Evolutionary conservation across 2,113 vertebrate genomes (phyloP).

Genomic region (Embiotoca jacksoni): DNA sequence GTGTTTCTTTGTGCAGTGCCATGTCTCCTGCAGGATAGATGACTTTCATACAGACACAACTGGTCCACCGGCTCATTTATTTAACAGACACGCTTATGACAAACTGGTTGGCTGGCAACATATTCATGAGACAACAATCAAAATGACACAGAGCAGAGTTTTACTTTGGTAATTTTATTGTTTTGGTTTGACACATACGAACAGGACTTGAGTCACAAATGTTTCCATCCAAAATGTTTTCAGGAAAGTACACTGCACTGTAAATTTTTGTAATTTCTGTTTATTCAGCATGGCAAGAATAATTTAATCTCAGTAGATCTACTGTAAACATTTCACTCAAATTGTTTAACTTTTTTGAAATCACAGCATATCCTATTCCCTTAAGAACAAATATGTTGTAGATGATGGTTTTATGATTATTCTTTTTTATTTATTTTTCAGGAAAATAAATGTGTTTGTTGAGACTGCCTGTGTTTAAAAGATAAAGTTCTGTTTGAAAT

Average conservation of each 20-base stretch:
- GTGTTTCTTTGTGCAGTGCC: slow-evolving; percentile 78
- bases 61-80: slow-evolving; percentile 68
- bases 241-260: not conserved
- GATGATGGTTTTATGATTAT: not conserved
- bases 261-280: not conserved
- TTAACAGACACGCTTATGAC: slow-evolving; percentile 75
- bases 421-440: not conserved
- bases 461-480: no score
- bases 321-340: not conserved
- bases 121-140: slow-evolving; percentile 59
- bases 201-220: slow-evolving; percentile 9
- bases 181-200: slow-evolving; percentile 24
- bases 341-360: not conserved
- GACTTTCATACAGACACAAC: slow-evolving; percentile 78
- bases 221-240: slow-evolving; percentile 19
- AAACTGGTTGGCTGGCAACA: slow-evolving; percentile 60
- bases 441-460: not conserved
- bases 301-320: not conserved
- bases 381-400: not conserved
- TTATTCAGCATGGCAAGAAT: not conserved
- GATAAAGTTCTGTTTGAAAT: no score
- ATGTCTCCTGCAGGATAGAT: slow-evolving; percentile 82
- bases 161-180: slow-evolving; percentile 55
- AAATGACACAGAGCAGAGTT: slow-evolving; percentile 56
- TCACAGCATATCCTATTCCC: not conserved